Conservation (phyloP, 2,113 vertebrate genomes). For the Mirounga angustirostris region DNA sequence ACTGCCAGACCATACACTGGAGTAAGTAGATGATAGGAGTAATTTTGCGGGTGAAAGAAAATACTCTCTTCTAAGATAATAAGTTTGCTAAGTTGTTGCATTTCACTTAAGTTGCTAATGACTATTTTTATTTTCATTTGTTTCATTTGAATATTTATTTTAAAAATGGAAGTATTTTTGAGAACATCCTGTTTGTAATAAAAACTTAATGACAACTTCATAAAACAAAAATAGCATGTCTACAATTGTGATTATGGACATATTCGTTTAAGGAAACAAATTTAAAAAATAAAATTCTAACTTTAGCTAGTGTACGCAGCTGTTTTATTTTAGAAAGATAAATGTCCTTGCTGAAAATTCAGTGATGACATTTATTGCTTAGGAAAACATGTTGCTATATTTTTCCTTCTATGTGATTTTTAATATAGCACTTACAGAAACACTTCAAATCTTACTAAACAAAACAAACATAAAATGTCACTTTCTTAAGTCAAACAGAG, state of each 20-base stretch:
- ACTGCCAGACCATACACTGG: not conserved
- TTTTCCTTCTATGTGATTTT: slow-evolving; percentile 65
- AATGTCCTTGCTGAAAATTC: slow-evolving; percentile 69
- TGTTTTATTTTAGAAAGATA: slow-evolving; percentile 78
- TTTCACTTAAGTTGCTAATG: slow-evolving; percentile 64
- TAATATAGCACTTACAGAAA: slow-evolving; percentile 64
- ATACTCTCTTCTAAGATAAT: slow-evolving; percentile 29
- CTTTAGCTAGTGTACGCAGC: slow-evolving; percentile 61
- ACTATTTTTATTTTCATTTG: slow-evolving; percentile 75
- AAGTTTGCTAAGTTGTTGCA: slow-evolving; percentile 7
- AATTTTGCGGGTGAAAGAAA: slow-evolving; percentile 65
- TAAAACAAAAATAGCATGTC: slow-evolving; percentile 75
- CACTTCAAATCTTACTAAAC: slow-evolving; percentile 62
- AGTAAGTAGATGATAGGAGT: not conserved
- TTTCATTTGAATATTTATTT: slow-evolving; percentile 66
- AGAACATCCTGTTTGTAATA: slow-evolving; percentile 75
- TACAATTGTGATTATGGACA: slow-evolving; percentile 67
- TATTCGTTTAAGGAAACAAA: slow-evolving; percentile 73
- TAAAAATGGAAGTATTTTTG: slow-evolving; percentile 67
- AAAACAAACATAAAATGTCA: slow-evolving; percentile 66
- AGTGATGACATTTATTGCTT: slow-evolving; percentile 73
- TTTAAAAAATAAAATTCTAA: slow-evolving; percentile 77
- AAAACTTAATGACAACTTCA: slow-evolving; percentile 64
- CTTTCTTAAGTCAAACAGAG: too few relatives aligned
- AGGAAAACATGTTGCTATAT: slow-evolving; percentile 66